These are phyloP conservation scores for Bursaphelenchus mucronatus DNA, from an alignment of 1,140 invertebrate genomes.

Conservation along the genomic window DNA sequence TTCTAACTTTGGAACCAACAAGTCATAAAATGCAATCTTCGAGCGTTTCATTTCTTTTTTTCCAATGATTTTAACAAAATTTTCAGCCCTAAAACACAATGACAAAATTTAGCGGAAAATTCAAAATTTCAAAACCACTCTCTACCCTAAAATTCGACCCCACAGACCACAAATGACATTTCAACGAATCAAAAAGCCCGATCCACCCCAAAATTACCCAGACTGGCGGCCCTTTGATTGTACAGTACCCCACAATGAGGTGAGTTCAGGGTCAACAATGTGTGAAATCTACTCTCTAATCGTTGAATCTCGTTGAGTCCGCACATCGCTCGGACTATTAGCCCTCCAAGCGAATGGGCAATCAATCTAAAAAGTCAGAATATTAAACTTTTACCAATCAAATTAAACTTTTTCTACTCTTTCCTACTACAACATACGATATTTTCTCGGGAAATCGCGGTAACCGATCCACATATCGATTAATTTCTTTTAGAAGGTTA, in stretches of 20 bases:
- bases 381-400: neutral
- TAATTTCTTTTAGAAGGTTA: constrained; percentile 35
- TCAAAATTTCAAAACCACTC: too few relatives aligned
- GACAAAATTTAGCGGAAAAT: too few relatives aligned
- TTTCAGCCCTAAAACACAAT: too few relatives aligned
- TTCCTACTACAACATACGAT: constrained; percentile 9
- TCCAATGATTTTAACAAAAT: too few relatives aligned
- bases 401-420: neutral
- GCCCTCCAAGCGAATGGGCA: constrained; percentile 31
- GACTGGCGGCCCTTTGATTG: constrained; percentile 34
- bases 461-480: constrained; percentile 23
- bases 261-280: constrained; percentile 29
- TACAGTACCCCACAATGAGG: constrained; percentile 35
- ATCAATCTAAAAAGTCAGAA: constrained; percentile 26
- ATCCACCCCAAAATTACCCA: constrained; percentile 14
- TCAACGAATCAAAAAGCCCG: neutral
- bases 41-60: too few relatives aligned
- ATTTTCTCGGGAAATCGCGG: constrained; percentile 23
- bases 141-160: too few relatives aligned
- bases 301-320: constrained; percentile 17
- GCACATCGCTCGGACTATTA: constrained; percentile 33
- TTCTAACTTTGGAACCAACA: too few relatives aligned
- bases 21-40: too few relatives aligned
- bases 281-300: constrained; percentile 25
- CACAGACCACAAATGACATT: too few relatives aligned